Conservation (phyloP, 2,113 vertebrate genomes). For the Paratilapia polleni region DNA sequence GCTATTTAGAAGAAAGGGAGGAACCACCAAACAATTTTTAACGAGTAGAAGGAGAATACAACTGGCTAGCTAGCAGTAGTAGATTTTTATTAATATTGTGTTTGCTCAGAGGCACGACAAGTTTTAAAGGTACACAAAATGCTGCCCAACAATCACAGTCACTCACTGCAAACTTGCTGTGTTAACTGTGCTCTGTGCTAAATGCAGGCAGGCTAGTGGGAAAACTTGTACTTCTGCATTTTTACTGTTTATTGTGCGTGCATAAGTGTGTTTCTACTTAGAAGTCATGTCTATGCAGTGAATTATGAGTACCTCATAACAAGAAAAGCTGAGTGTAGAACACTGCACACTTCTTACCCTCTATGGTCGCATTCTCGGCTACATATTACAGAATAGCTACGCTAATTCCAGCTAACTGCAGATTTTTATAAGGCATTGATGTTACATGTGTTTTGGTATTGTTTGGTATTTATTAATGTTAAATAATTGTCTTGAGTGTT, state of each 20-base stretch:
- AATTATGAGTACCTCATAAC: not conserved
- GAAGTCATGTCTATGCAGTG: not conserved
- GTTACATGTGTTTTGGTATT: not conserved
- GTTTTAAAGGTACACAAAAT: not conserved
- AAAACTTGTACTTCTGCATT: no score
- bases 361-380: rapidly evolving
- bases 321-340: no score
- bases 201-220: not conserved
- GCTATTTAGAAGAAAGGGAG: no score
- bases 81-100: not conserved
- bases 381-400: not conserved
- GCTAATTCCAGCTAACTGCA: not conserved
- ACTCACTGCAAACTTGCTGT: not conserved
- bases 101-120: not conserved
- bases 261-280: rapidly evolving
- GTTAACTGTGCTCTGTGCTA: no score
- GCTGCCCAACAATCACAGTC: not conserved
- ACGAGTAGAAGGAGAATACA: not conserved
- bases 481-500: not conserved
- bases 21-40: not conserved
- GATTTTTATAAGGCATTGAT: not conserved
- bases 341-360: no score
- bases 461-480: not conserved
- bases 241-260: no score
- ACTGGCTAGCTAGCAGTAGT: no score